Conservation (phyloP, 2,113 vertebrate species). For the Chaetura pelagica region DNA sequence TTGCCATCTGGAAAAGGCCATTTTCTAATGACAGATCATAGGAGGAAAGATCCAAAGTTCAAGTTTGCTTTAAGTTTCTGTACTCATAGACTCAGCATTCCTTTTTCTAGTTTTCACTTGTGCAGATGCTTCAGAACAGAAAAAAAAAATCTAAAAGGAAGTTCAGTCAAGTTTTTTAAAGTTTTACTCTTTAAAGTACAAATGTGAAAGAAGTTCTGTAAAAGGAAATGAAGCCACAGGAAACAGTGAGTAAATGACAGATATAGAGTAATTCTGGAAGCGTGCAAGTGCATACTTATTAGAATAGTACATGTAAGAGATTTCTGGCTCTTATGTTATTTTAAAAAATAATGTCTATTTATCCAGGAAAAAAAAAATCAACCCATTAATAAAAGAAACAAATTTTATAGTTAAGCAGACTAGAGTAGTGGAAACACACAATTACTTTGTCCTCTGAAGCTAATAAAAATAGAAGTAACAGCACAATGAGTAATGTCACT, state of each 20-base stretch:
- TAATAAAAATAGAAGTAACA: background rate
- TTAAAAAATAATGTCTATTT: background rate
- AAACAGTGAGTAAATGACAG: background rate
- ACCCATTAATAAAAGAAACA: background rate
- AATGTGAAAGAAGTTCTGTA: background rate
- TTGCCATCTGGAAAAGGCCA: conserved; percentile 44
- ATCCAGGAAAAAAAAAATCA: background rate
- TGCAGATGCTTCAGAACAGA: background rate
- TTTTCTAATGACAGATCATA: conserved; percentile 28
- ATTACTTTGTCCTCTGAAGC: background rate
- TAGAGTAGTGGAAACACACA: background rate
- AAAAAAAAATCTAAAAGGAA: background rate
- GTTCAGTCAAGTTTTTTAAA: background rate
- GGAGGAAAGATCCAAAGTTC: conserved; percentile 21
- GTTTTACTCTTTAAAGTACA: background rate
- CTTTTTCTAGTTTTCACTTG: background rate
- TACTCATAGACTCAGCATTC: accelerated
- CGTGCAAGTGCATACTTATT: background rate
- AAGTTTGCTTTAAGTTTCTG: background rate
- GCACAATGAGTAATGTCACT: background rate
- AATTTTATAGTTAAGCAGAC: background rate
- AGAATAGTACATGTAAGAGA: background rate
- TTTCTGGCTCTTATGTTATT: background rate
- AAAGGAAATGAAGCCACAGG: background rate
- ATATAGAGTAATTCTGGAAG: background rate